Evolutionary conservation across 2,888 invertebrate species (phyloP).

Genomic region (Lacanobia oleracea): DNA sequence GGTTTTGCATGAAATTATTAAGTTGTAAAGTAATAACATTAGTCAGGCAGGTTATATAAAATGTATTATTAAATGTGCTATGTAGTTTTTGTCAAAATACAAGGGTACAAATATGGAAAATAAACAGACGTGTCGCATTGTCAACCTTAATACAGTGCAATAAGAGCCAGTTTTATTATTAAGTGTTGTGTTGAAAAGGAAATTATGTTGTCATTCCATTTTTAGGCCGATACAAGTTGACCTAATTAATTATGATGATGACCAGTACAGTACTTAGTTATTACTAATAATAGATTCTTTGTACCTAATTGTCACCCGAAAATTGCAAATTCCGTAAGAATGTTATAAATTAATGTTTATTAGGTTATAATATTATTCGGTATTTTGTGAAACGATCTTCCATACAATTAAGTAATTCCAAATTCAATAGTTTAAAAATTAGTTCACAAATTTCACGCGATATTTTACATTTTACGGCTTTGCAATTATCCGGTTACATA

Average conservation of each 20-base stretch:
- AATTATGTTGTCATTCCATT: neutral
- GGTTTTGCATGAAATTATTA: neutral
- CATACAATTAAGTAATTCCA: no score
- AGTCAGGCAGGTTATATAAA: neutral
- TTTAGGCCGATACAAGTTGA: neutral
- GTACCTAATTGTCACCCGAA: no score
- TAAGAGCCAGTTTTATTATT: neutral
- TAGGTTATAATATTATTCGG: no score
- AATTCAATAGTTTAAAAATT: no score
- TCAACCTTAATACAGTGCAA: neutral
- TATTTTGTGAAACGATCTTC: no score
- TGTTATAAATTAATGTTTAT: no score
- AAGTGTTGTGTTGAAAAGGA: neutral
- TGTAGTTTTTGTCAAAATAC: neutral
- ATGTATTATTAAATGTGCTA: neutral
- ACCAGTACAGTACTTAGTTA: slow-evolving; percentile 14
- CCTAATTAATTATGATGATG: slow-evolving; percentile 8
- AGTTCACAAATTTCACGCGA: no score
- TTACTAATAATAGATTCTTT: neutral
- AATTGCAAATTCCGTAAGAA: no score
- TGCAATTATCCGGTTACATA: no score
- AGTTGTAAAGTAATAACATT: neutral
- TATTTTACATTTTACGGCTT: no score
- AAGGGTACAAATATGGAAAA: neutral
- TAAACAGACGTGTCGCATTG: neutral